Conservation (phyloP, 2,797 vertebrate genomes). For the Nyctalus aviator region DNA sequence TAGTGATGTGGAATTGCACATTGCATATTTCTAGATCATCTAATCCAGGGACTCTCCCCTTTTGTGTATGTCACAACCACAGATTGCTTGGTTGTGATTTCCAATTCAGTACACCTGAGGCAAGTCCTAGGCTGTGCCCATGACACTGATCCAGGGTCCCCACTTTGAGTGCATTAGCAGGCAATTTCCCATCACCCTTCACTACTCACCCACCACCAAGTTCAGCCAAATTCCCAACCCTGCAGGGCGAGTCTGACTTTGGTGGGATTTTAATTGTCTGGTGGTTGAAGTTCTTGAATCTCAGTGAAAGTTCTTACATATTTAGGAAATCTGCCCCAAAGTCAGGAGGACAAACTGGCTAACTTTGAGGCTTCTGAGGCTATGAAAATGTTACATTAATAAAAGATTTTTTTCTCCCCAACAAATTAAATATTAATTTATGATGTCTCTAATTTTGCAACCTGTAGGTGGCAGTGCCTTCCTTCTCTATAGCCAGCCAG, state of each 20-base stretch:
- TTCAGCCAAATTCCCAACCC: neutral
- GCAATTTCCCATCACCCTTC: neutral
- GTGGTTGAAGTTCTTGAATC: conserved; percentile 24
- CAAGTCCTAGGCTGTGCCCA: neutral
- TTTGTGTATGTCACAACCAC: neutral
- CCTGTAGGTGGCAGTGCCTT: conserved; percentile 89
- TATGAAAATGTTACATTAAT: conserved; percentile 65
- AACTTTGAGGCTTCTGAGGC: conserved; percentile 54
- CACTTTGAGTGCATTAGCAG: neutral
- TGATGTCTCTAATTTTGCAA: neutral
- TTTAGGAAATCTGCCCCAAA: conserved; percentile 21
- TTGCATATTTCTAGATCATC: neutral
- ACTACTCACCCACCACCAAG: neutral
- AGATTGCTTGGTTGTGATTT: neutral
- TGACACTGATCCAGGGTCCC: neutral
- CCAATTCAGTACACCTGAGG: neutral
- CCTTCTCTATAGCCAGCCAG: conserved; percentile 76
- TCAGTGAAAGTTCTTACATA: neutral
- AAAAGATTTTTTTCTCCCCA: conserved; percentile 50
- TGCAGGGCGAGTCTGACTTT: neutral
- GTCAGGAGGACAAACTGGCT: conserved; percentile 33
- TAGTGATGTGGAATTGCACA: neutral
- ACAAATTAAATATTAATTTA: conserved; percentile 37
- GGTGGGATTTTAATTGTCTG: conserved; percentile 50
- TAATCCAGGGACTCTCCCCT: neutral